Conservation (phyloP, 2,888 invertebrate genomes). For the Drosophila conformis region DNA sequence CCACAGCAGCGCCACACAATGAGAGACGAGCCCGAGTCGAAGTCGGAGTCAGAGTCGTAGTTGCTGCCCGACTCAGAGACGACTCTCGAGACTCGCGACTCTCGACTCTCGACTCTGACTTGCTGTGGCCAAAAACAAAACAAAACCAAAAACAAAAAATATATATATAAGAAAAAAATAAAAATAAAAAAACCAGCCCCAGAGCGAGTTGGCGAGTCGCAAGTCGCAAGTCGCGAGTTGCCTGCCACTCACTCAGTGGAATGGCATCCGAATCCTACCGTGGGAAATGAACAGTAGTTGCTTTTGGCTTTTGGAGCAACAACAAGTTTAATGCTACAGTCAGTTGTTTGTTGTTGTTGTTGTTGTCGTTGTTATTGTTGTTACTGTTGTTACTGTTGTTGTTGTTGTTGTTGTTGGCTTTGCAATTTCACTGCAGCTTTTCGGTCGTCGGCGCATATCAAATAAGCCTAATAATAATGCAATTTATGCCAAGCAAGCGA, state of each 20-base stretch:
- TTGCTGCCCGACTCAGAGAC: slow-evolving; percentile 16
- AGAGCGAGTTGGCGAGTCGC: slow-evolving; percentile 40
- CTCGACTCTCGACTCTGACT: slow-evolving; percentile 10
- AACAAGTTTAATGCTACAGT: slow-evolving; percentile 67
- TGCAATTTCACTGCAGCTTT: slow-evolving; percentile 77
- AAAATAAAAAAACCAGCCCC: slow-evolving; percentile 23
- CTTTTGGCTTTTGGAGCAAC: slow-evolving; percentile 71
- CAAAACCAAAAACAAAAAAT: neutral
- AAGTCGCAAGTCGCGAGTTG: slow-evolving; percentile 48
- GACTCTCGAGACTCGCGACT: slow-evolving; percentile 11
- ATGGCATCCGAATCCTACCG: slow-evolving; percentile 82
- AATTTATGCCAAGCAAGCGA: slow-evolving; percentile 74
- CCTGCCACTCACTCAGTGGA: slow-evolving; percentile 75
- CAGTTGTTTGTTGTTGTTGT: slow-evolving; percentile 44
- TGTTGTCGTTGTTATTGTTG: slow-evolving; percentile 32
- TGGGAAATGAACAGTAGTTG: slow-evolving; percentile 85
- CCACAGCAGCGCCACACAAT: slow-evolving; percentile 49
- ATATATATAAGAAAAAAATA: neutral
- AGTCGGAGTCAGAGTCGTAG: neutral
- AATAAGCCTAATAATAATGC: slow-evolving; percentile 79
- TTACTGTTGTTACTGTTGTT: slow-evolving; percentile 20
- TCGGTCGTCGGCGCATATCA: slow-evolving; percentile 75
- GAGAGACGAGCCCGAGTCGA: slow-evolving; percentile 36
- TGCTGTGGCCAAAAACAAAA: slow-evolving; percentile 21
- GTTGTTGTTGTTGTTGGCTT: slow-evolving; percentile 45